Percentiles rank a stretch among this genome's conserved stretches.
phyloP scores from a whole-genome alignment of 2,888 invertebrate genomes.

The Hypselothyrea guttata region DNA sequence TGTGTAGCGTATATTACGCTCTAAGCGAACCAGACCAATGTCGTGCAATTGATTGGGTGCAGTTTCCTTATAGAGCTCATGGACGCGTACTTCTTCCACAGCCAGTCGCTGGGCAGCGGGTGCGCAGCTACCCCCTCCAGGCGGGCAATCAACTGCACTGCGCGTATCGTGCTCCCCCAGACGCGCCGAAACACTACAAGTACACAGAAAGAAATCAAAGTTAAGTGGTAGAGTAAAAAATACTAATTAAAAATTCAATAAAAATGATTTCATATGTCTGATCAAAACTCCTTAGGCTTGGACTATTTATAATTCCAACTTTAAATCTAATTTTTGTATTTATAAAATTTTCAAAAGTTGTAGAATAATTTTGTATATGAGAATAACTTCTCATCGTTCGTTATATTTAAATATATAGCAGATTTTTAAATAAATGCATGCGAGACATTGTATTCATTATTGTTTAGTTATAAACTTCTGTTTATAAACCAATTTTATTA shows the following conservation, averaged over 20 bases:
- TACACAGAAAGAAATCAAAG: slow-evolving; percentile 2
- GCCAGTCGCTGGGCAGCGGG: slow-evolving; percentile 84
- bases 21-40: slow-evolving; percentile 87
- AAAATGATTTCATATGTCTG: too few species aligned
- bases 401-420: too few species aligned
- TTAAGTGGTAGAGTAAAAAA: background rate
- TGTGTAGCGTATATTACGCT: slow-evolving; percentile 83
- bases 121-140: slow-evolving; percentile 80
- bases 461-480: too few species aligned
- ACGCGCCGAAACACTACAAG: slow-evolving; percentile 70
- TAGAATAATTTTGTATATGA: too few species aligned
- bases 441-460: too few species aligned
- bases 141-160: slow-evolving; percentile 80
- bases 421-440: too few species aligned
- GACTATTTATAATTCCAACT: too few species aligned
- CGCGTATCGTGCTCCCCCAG: slow-evolving; percentile 80
- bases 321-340: too few species aligned
- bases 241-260: background rate
- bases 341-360: too few species aligned
- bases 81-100: slow-evolving; percentile 86
- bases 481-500: too few species aligned
- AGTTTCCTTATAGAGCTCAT: slow-evolving; percentile 85
- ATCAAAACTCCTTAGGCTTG: too few species aligned
- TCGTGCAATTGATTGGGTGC: slow-evolving; percentile 86
- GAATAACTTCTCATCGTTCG: too few species aligned